Base-by-base conservation (phyloP, 2,113 vertebrate species). In the Jaculus jaculus region DNA sequence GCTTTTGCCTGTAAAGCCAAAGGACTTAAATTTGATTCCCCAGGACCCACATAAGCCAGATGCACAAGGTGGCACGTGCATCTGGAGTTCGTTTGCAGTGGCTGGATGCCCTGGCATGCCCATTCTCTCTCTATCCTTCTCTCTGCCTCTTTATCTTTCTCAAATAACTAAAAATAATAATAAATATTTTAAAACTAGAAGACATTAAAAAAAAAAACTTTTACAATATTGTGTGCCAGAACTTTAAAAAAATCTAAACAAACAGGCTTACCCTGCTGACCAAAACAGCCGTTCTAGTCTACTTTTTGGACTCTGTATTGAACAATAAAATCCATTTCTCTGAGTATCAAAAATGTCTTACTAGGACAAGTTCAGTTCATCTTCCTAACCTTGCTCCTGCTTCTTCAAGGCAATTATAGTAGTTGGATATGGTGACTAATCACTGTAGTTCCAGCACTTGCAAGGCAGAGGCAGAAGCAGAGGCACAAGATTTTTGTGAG, bases 211-310 rank as follows among this genome's bases (percentile, higher is more conserved):
- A 47, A 47, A 47, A 8, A 17, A 13, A 51, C 26, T 74, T 82
- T 23, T 28, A 34, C 39, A 26, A 71, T 84, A 72, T 87, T 74
- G 15, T 87, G 87, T 80, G 82, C 81, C 21, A 87, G 12, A 84
- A 74, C 5, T 72, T 73, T 73, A n/a, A 26, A 42, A 90, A 71
- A 69, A n/a, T 21, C 71, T 77, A 89, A 86, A 84, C 26, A 93
- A 72, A 26, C 54, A 3, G 17, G 32, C 30, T 68, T 30, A 68
- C 6, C 21, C 2, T 84, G 28, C 16, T 81, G 17, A n/a, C 5
- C 13, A 30, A 85, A 75, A n/a, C 30, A 61, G 11, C 5, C 80
- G 16, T 24, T 81, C 18, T 84, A 66, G 18, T 71, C 2, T 28
- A 68, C 15, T 11, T 75, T 94, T 91, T n/a, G 30, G 65, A 84